Percentiles rank a stretch among this genome's conserved stretches.
These are phyloP conservation scores for Poeciliopsis infans DNA, from an alignment of 2,797 vertebrate genomes.

Conservation along the genomic window DNA sequence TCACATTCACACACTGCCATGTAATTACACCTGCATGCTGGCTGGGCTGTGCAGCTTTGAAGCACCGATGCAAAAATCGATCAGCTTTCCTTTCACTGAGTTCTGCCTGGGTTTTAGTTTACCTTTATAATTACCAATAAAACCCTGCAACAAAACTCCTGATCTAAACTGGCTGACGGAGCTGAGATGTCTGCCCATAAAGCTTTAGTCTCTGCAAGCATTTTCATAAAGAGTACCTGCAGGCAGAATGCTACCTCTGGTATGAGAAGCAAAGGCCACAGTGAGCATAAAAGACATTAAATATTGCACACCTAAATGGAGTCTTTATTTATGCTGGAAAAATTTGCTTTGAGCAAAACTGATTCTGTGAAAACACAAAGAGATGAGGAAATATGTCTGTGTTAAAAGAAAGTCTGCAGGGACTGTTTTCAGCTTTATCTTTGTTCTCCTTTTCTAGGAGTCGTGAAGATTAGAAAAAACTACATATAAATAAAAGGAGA, in stretches of 20 bases:
- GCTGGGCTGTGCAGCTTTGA: neutral
- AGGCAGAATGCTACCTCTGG: neutral
- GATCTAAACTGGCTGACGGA: neutral
- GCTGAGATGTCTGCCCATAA: neutral
- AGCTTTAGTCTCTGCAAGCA: neutral
- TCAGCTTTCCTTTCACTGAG: neutral
- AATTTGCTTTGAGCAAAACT: neutral
- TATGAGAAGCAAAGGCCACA: neutral
- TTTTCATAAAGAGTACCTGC: neutral
- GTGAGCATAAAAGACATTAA: too few species aligned
- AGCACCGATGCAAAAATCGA: conserved; percentile 6
- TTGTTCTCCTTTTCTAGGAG: neutral
- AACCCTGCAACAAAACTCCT: neutral
- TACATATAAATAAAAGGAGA: neutral
- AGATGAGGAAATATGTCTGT: neutral
- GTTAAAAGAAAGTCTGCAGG: neutral
- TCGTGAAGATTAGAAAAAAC: neutral
- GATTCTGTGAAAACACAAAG: neutral
- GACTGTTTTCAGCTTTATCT: neutral
- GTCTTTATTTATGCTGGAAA: neutral
- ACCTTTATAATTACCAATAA: conserved; percentile 14
- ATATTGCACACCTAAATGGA: neutral
- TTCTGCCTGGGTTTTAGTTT: neutral
- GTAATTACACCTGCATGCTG: conserved; percentile 9
- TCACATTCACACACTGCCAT: conserved; percentile 13